Evolutionary conservation across 2,113 vertebrate species (phyloP).

Genomic region (Cnemophilus loriae): DNA sequence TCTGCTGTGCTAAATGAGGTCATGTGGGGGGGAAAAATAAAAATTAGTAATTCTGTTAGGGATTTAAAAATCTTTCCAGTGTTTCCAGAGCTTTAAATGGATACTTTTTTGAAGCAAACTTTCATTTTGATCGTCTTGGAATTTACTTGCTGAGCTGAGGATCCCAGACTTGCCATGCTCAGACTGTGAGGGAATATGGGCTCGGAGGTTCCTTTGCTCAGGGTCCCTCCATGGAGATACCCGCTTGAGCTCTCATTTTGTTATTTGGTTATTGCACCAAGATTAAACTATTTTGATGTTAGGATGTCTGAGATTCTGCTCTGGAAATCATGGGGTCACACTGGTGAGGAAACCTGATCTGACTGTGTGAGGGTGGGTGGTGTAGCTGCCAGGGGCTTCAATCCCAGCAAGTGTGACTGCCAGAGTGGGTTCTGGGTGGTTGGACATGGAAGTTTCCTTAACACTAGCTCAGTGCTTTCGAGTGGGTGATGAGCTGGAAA

Average conservation of each 20-base stretch:
- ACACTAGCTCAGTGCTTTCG: not conserved
- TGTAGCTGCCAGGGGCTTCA: not conserved
- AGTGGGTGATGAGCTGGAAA: not conserved
- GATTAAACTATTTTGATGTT: not conserved
- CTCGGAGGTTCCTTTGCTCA: not conserved
- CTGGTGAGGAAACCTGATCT: not conserved
- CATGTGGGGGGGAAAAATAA: not conserved
- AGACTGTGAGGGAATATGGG: not conserved
- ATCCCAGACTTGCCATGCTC: too few relatives aligned
- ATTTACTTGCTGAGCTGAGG: too few relatives aligned
- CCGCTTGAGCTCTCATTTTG: not conserved
- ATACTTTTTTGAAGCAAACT: not conserved
- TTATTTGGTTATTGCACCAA: not conserved
- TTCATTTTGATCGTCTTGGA: not conserved
- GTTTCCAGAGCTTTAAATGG: not conserved
- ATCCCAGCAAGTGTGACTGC: not conserved
- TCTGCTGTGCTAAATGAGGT: slow-evolving; percentile 78
- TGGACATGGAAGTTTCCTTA: not conserved
- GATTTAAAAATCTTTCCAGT: not conserved
- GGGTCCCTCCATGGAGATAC: not conserved
- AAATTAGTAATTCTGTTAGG: not conserved
- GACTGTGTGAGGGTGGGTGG: too few relatives aligned
- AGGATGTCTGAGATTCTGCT: not conserved
- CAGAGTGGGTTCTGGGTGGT: not conserved
- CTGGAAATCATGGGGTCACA: not conserved